Base-by-base conservation (phyloP, 2,888 invertebrate species). In the Caradrina kadenii region DNA sequence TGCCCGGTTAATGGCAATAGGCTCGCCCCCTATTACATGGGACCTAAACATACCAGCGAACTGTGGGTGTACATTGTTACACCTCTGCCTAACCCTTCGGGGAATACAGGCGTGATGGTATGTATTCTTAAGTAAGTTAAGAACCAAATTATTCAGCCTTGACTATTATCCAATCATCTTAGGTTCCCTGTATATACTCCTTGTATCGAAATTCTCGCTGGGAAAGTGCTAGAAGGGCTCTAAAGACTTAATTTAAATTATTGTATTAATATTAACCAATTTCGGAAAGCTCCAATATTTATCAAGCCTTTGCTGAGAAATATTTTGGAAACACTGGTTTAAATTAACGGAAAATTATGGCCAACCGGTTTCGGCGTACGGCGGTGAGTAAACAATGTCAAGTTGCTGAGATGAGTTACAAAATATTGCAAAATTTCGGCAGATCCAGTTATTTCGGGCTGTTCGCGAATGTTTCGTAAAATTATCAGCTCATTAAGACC, bases 321-420 rank as follows among this genome's bases (percentile, higher is more conserved):
- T 61, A 59, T 73, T 79, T 76, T 48, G 65, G 79, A 66, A 73
- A 54, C 74, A 49, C 74, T 73, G 66, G 48, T 62, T 54, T 62
- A 62, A 74, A 60, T 76, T 79, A 66, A 73, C 52, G 55, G 11
- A 74, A 74, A 74, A 55, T 76, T 73, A 74, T 10, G 26, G 63
- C 31, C 42, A 59, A 73, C 75, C 55, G 48, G 74, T 74, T 79
- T 74, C 39, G 39, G 39, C 4, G 56, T 56, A 35, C 22, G 42
- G 45, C 50, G 54, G 79, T 66, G 63, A 73, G 73, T 52, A 79
- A 76, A 74, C 62, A 79, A 75, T 56, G 62, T 66, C 42, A 39
- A 42, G 52, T 79, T 58, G 42, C 35, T 50, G 56, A 62, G 66
- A 79, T 73, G 67, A 74, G 62, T 74, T 73, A 65, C 65, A 76